Percentiles rank a stretch among this genome's conserved stretches.
These are phyloP conservation scores for Corythoichthys haematopterus DNA, from an alignment of 2,113 vertebrate genomes.

Conservation along the genomic window DNA sequence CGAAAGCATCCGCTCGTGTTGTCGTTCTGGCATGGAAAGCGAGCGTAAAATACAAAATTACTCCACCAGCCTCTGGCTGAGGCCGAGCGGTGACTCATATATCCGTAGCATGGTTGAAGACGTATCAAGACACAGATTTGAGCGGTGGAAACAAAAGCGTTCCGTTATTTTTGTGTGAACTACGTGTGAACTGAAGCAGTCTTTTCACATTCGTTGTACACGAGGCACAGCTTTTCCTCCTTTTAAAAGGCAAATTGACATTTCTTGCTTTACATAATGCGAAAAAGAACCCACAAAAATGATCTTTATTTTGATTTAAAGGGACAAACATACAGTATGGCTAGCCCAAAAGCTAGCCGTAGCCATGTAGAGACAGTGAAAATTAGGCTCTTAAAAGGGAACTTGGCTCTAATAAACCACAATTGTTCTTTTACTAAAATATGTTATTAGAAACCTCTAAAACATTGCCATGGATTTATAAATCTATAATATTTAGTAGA, in stretches of 20 bases:
- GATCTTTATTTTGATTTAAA: too few species aligned
- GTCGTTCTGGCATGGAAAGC: constrained; percentile 25
- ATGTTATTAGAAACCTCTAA: too few species aligned
- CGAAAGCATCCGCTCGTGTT: constrained; percentile 42
- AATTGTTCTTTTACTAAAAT: too few species aligned
- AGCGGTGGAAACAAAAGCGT: constrained; percentile 18
- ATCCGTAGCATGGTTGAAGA: constrained; percentile 43
- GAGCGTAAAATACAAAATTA: too few species aligned
- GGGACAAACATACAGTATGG: too few species aligned
- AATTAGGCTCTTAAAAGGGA: too few species aligned
- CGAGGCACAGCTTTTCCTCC: not conserved
- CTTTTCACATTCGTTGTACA: not conserved
- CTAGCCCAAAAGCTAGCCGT: too few species aligned
- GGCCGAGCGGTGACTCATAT: constrained; percentile 64
- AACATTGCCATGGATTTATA: too few species aligned
- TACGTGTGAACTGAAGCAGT: constrained; percentile 3
- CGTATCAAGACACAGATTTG: constrained; percentile 29
- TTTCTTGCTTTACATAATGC: not conserved
- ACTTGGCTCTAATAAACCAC: too few species aligned
- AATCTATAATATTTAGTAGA: too few species aligned
- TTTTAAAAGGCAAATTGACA: not conserved
- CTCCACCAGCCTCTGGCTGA: constrained; percentile 62
- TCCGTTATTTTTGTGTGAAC: constrained; percentile 5
- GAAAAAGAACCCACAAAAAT: not conserved
- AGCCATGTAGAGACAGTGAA: too few species aligned